Evolutionary conservation across 2,113 vertebrate genomes (phyloP).

Genomic region (Stigmatopora argus): DNA sequence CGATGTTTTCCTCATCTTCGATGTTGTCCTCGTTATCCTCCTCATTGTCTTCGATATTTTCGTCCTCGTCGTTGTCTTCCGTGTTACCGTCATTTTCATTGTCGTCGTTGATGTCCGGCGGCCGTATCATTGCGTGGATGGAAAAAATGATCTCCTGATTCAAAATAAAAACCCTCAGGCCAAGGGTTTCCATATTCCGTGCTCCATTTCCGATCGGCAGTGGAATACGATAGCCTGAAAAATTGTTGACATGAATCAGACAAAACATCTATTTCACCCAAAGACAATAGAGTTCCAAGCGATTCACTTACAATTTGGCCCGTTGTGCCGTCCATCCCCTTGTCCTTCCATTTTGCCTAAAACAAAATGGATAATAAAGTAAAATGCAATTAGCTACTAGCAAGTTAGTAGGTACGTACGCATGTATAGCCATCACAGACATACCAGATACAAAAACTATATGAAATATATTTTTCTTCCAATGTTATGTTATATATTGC

Average conservation of each 20-base stretch:
- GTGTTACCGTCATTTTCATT: not conserved
- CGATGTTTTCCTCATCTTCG: not conserved
- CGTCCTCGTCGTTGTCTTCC: not conserved
- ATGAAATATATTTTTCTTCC: too few species aligned
- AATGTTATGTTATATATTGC: too few species aligned
- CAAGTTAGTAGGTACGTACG: not conserved
- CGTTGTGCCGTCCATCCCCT: slow-evolving; percentile 10
- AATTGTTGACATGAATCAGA: not conserved
- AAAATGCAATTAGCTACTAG: too few species aligned
- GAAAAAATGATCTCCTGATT: slow-evolving; percentile 10
- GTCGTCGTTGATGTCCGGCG: not conserved
- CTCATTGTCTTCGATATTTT: not conserved
- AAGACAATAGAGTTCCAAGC: too few species aligned
- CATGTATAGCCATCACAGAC: too few species aligned
- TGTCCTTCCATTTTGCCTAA: slow-evolving; percentile 6
- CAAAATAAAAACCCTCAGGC: slow-evolving; percentile 1
- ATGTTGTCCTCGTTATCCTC: not conserved
- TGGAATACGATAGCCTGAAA: slow-evolving; percentile 8
- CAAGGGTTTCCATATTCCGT: slow-evolving; percentile 2
- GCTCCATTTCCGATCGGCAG: slow-evolving; percentile 2
- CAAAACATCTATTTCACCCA: not conserved
- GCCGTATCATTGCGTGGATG: slow-evolving; percentile 3
- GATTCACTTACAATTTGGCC: slow-evolving; percentile 4
- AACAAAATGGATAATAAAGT: not conserved
- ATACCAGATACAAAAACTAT: too few species aligned